phyloP scores from a whole-genome alignment of 2,888 invertebrate species.

The Leptopilina syphax region DNA sequence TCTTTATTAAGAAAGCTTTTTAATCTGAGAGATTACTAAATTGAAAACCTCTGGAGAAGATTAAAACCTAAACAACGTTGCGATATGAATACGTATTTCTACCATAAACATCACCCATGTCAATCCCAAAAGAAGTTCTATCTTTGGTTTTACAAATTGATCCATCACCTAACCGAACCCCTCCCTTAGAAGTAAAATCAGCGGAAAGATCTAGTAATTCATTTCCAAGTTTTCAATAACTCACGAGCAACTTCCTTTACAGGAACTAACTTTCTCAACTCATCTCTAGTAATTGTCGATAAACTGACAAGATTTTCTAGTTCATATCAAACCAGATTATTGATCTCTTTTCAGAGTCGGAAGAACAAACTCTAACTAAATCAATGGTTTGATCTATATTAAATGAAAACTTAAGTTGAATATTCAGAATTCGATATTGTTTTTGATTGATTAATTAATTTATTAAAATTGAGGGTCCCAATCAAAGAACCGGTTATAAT shows the following conservation, averaged over 20 bases:
- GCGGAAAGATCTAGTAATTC: background rate
- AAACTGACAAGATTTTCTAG: background rate
- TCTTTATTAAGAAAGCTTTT: too few species aligned
- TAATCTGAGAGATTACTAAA: too few species aligned
- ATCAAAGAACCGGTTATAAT: too few species aligned
- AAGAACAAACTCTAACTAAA: background rate
- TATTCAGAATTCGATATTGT: background rate
- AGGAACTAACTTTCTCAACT: too few species aligned
- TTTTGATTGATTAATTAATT: background rate
- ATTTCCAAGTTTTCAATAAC: background rate
- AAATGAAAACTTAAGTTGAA: background rate
- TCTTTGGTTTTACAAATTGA: background rate
- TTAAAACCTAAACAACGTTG: conserved; percentile 34
- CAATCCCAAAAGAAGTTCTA: conserved; percentile 2
- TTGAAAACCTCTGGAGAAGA: too few species aligned
- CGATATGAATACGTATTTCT: too few species aligned
- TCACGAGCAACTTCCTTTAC: too few species aligned
- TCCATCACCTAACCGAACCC: background rate
- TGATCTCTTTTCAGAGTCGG: too few species aligned
- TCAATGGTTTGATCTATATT: background rate
- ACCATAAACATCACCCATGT: too few species aligned
- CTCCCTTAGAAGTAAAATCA: background rate
- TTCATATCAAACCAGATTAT: too few species aligned
- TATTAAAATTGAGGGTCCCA: too few species aligned
- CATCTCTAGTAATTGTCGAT: background rate